These are phyloP conservation scores for Nemotelus pantherinus DNA, from an alignment of 2,888 invertebrate species.

Conservation along the genomic window DNA sequence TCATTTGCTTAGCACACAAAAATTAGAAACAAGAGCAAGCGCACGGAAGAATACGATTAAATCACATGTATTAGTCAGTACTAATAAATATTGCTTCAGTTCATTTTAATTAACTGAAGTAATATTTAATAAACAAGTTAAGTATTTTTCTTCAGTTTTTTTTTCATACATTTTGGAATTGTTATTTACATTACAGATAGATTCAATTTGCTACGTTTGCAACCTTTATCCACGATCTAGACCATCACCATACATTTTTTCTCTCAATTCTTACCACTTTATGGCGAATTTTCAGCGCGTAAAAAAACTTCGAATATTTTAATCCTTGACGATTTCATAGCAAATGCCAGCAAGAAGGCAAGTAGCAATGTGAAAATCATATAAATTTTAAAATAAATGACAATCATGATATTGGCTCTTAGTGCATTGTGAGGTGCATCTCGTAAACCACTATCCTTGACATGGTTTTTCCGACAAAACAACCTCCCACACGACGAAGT, in stretches of 20 bases:
- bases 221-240: background rate
- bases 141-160: too few relatives aligned
- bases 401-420: background rate
- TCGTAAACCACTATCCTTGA: background rate
- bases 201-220: background rate
- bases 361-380: slow-evolving; percentile 1
- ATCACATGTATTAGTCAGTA: too few relatives aligned
- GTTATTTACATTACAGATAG: too few relatives aligned
- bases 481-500: slow-evolving; percentile 11
- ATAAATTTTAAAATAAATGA: slow-evolving; percentile 24
- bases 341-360: background rate
- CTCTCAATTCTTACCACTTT: background rate
- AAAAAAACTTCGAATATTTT: slow-evolving; percentile 20
- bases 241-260: background rate
- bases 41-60: too few relatives aligned
- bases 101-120: too few relatives aligned
- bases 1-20: too few relatives aligned
- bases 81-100: too few relatives aligned
- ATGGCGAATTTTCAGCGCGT: background rate
- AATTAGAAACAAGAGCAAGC: too few relatives aligned
- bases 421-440: background rate
- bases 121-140: too few relatives aligned
- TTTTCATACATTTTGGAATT: too few relatives aligned
- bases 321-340: background rate
- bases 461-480: slow-evolving; percentile 28